A percentile compares a stretch with the other conserved stretches of the same genome.
Conservation (phyloP, 2,113 vertebrate species). For the Brachirus orientalis region DNA sequence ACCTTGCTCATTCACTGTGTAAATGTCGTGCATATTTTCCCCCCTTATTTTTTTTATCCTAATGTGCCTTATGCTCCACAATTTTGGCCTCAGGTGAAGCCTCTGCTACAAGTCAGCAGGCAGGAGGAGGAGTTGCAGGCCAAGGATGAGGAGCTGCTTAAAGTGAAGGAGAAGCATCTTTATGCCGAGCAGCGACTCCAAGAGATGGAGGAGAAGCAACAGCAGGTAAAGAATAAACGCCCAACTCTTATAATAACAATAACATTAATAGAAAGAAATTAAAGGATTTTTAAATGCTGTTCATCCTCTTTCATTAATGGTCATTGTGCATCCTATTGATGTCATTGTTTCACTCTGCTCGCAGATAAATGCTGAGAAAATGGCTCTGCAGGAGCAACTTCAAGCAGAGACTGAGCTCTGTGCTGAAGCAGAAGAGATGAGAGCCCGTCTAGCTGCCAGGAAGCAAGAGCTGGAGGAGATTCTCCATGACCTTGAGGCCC, state of each 20-base stretch:
- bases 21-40: background rate
- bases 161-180: conserved; percentile 91
- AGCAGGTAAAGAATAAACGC: conserved; percentile 82
- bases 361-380: conserved; percentile 91
- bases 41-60: background rate
- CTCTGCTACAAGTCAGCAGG: conserved; percentile 94
- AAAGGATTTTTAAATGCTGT: background rate
- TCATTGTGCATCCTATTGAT: too few relatives aligned
- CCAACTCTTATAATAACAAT: too few relatives aligned
- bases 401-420: conserved; percentile 97
- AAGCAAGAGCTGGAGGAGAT: conserved; percentile 99
- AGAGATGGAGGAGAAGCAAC: conserved; percentile 89
- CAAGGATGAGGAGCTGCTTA: conserved; percentile 93
- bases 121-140: conserved; percentile 97
- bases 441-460: conserved; percentile 91
- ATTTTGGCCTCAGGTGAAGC: conserved; percentile 87
- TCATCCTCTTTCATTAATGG: too few relatives aligned
- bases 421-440: conserved; percentile 96
- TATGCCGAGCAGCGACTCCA: conserved; percentile 87
- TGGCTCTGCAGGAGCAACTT: conserved; percentile 96
- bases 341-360: background rate
- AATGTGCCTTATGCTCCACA: background rate
- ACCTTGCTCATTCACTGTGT: background rate
- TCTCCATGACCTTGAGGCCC: conserved; percentile 95
- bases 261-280: background rate